Conservation (phyloP, 2,888 invertebrate genomes). For the Papilio protenor region DNA sequence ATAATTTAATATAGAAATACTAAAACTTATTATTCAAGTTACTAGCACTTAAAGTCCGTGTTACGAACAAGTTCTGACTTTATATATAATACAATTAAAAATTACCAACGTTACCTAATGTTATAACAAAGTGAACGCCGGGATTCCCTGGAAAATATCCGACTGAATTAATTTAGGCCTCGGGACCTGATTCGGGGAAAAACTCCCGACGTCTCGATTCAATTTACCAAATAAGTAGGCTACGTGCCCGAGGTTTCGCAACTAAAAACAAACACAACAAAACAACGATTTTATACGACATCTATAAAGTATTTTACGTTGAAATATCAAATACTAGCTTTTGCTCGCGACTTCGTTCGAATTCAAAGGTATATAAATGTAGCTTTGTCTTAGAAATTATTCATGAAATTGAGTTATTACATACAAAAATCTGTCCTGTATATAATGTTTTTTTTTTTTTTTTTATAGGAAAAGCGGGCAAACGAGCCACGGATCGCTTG, state of each 20-base stretch:
- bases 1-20: no score
- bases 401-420: no score
- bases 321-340: no score
- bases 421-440: no score
- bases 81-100: slow-evolving; percentile 15
- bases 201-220: slow-evolving; percentile 12
- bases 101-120: slow-evolving; percentile 8
- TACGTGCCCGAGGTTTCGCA: slow-evolving; percentile 7
- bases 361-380: no score
- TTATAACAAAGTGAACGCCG: slow-evolving; percentile 13
- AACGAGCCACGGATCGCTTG: no score
- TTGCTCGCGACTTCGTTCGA: no score
- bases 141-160: slow-evolving; percentile 4
- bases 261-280: slow-evolving; percentile 5
- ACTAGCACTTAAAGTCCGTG: neutral
- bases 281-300: slow-evolving; percentile 6
- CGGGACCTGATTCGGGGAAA: slow-evolving; percentile 12
- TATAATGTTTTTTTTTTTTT: no score
- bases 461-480: no score
- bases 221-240: slow-evolving; percentile 15
- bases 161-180: neutral
- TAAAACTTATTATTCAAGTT: no score
- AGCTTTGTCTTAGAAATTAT: no score
- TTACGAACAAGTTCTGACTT: neutral
- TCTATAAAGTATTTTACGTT: neutral